phyloP scores from a whole-genome alignment of 2,888 invertebrate genomes.

The Patella pellucida region DNA sequence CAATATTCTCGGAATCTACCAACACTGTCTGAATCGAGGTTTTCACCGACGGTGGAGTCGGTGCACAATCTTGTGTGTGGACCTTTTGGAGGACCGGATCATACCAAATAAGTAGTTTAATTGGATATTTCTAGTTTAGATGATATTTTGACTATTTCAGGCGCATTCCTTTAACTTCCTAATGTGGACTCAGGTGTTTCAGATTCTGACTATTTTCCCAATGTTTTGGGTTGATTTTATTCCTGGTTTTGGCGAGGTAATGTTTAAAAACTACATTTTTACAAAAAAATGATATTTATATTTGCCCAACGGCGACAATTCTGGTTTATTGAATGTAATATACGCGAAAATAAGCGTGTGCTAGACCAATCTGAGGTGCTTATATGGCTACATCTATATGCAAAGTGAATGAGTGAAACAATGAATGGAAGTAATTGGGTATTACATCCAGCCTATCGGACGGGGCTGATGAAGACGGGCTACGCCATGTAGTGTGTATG shows the following conservation, averaged over 20 bases:
- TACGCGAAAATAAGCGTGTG: too few species aligned
- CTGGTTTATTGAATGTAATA: not conserved
- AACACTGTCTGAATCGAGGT: too few species aligned
- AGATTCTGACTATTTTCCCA: constrained; percentile 38
- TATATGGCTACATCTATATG: too few species aligned
- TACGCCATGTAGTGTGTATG: not conserved
- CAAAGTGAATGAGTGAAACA: too few species aligned
- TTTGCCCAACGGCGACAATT: not conserved
- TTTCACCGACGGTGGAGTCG: too few species aligned
- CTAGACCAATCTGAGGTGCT: too few species aligned
- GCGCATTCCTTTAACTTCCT: constrained; percentile 48
- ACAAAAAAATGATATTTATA: not conserved
- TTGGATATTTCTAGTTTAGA: too few species aligned
- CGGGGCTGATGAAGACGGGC: not conserved
- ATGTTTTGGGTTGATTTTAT: constrained; percentile 57
- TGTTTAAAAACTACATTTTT: constrained; percentile 22
- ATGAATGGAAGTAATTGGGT: not conserved
- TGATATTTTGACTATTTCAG: constrained; percentile 30
- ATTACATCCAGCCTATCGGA: not conserved
- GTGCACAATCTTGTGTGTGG: too few species aligned
- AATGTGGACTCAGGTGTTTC: constrained; percentile 47
- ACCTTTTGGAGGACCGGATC: not conserved
- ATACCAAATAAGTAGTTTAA: not conserved
- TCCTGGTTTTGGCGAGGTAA: constrained; percentile 54
- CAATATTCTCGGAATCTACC: too few species aligned